Percentiles rank a stretch among this genome's conserved stretches.
These are phyloP conservation scores for Arbacia lixula DNA, from an alignment of 53 echinoderm and acorn worm genomes.

Conservation along the genomic window DNA sequence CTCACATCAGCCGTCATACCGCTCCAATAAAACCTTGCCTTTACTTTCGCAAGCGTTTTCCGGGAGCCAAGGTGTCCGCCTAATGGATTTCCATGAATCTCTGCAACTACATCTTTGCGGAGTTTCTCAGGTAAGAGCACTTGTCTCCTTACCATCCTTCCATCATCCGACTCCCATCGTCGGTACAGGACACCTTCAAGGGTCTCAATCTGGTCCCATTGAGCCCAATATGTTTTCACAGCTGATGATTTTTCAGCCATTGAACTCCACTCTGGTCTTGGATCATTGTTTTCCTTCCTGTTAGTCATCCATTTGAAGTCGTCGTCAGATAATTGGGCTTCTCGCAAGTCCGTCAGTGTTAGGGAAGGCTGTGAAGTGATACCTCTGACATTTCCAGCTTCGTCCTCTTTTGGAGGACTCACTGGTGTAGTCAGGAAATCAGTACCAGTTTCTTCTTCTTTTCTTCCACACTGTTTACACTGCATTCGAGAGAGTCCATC, in stretches of 20 bases:
- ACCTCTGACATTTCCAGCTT: constrained; percentile 4
- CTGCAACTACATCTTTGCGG: background rate
- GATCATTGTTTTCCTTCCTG: background rate
- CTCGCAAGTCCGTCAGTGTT: constrained; percentile 8
- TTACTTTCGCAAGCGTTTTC: constrained; percentile 43
- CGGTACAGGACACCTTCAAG: constrained; percentile 43
- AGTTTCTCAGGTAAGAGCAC: constrained; percentile 31
- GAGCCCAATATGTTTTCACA: no score
- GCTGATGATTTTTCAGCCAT: background rate
- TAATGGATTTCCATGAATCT: constrained; percentile 22
- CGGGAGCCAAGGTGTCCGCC: constrained; percentile 46
- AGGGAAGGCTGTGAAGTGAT: background rate
- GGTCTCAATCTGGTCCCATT: no score
- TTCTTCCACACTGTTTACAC: constrained; percentile 55
- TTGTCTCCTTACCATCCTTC: constrained; percentile 6
- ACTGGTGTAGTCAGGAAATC: background rate
- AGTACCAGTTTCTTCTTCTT: background rate
- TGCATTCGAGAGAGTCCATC: constrained; percentile 47
- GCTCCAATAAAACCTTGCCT: constrained; percentile 39
- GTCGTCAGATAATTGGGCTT: constrained; percentile 32
- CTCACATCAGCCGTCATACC: no score
- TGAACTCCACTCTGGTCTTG: constrained; percentile 38
- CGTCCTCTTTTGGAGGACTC: background rate
- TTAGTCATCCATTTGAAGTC: background rate
- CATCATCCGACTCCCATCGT: no score